Percentiles rank a stretch among this genome's conserved stretches.
phyloP scores from a whole-genome alignment of 2,113 vertebrate species.

The Psammodynastes pulverulentus region DNA sequence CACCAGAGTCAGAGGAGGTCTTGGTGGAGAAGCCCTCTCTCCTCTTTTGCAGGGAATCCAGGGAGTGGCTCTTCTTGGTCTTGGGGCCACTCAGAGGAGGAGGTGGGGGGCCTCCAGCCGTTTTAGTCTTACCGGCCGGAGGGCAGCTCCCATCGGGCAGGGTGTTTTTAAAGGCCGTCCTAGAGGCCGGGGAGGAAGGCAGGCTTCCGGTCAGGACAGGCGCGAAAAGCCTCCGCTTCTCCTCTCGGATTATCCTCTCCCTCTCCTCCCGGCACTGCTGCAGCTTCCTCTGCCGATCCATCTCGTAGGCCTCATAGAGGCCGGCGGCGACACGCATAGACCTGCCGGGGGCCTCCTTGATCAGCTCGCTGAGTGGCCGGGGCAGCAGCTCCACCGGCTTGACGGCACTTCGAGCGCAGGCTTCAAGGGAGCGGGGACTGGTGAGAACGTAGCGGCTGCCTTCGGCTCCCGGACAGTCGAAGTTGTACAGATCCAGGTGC shows the following conservation, averaged over 20 bases:
- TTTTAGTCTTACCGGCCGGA: background rate
- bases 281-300: conserved; percentile 84
- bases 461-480: conserved; percentile 87
- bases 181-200: conserved; percentile 66
- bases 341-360: conserved; percentile 85
- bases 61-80: conserved; percentile 83
- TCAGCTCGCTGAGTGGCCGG: conserved; percentile 82
- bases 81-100: conserved; percentile 36
- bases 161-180: conserved; percentile 3
- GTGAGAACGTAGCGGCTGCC: conserved; percentile 96
- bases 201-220: conserved; percentile 62
- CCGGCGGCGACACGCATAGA: conserved; percentile 92
- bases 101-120: background rate
- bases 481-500: conserved; percentile 94
- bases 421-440: conserved; percentile 92
- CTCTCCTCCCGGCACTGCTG: conserved; percentile 89
- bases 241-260: conserved; percentile 89
- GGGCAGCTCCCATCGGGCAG: conserved; percentile 34
- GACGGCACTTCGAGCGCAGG: conserved; percentile 92
- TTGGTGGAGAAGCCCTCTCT: conserved; percentile 79
- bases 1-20: conserved; percentile 89
- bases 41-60: conserved; percentile 87
- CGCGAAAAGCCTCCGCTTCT: conserved; percentile 83
- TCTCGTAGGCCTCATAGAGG: conserved; percentile 89
- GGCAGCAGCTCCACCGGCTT: conserved; percentile 92